Conservation (phyloP, 2,888 invertebrate genomes). For the Aricia artaxerxes region DNA sequence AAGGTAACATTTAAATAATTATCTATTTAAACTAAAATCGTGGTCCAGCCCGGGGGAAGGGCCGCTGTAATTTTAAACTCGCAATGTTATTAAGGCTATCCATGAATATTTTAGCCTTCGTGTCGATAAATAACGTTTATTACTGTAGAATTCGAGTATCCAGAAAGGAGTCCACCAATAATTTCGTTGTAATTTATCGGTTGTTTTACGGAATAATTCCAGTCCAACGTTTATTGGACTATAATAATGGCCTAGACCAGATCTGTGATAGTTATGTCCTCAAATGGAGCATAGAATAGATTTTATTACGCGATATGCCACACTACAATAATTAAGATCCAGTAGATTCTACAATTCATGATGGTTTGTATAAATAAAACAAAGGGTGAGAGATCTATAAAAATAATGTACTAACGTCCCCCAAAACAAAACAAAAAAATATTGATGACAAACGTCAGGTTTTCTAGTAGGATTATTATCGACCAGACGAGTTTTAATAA, state of each 20-base stretch:
- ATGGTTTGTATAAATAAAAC: background rate
- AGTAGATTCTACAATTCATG: background rate
- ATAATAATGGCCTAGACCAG: background rate
- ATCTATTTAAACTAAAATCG: slow-evolving; percentile 27
- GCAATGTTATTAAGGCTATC: slow-evolving; percentile 48
- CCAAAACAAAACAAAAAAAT: background rate
- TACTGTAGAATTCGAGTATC: slow-evolving; percentile 21
- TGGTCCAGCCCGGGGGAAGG: slow-evolving; percentile 37
- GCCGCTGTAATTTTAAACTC: slow-evolving; percentile 57
- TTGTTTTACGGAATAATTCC: slow-evolving; percentile 13
- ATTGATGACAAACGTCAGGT: background rate
- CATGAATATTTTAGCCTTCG: slow-evolving; percentile 25
- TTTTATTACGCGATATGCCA: slow-evolving; percentile 4
- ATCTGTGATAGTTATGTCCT: slow-evolving; percentile 8
- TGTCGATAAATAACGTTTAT: slow-evolving; percentile 24
- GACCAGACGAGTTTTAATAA: background rate
- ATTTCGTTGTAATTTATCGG: slow-evolving; percentile 9
- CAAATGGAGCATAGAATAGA: background rate
- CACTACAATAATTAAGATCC: background rate
- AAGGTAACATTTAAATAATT: slow-evolving; percentile 20
- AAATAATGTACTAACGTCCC: background rate
- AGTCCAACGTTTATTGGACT: slow-evolving; percentile 6
- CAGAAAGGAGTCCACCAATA: slow-evolving; percentile 21
- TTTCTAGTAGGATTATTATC: background rate
- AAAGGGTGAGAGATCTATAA: background rate